Evolutionary conservation across 1,140 invertebrate species (phyloP), one percentile per base, ranked within the genome.

Genomic region (Hylaeus volcanicus): DNA sequence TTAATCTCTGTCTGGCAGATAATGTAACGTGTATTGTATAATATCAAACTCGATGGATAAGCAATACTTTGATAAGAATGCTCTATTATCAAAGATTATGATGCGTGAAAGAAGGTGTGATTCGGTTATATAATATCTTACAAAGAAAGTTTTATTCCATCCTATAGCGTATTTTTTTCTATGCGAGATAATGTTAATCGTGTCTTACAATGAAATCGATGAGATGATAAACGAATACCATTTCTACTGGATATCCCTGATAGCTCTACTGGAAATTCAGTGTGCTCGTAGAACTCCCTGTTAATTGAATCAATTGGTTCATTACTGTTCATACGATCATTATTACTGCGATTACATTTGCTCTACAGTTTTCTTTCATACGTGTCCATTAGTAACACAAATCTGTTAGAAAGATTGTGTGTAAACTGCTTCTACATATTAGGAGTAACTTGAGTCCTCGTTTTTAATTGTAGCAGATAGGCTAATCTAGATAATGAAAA

Each of bases 401-500:
- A 60, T 83, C 80, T 85, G 56, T 83, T 86, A 86, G 84, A 86
- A 86, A 86, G 61, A 86, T 86, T 86, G 85, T 86, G 84, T 86
- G 75, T 86, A 76, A 86, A 86, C 55, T 70, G 68, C 9, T 75
- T 83, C 76, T 86, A 71, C 56, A 86, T 83, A 86, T 86, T 86
- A 86, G 84, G 78, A 88, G 75, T 88, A 88, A 88, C 80, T 88
- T 88, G 86, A 88, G 87, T 88, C 87, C 87, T 86, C 86, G 75
- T 88, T 88, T 88, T 88, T 83, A 88, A 88, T 88, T 88, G 66
- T 88, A 88, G 86, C 83, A 88, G 85, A 88, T 88, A 88, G 86
- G 76, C 86, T 88, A 88, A 88, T 88, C 86, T 88, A 88, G 86
- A 88, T 88, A 88, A 88, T 88, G 86, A 88, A 88, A 88, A 86